Base-by-base conservation (phyloP, 2,797 vertebrate genomes). In the Malurus splendens region DNA sequence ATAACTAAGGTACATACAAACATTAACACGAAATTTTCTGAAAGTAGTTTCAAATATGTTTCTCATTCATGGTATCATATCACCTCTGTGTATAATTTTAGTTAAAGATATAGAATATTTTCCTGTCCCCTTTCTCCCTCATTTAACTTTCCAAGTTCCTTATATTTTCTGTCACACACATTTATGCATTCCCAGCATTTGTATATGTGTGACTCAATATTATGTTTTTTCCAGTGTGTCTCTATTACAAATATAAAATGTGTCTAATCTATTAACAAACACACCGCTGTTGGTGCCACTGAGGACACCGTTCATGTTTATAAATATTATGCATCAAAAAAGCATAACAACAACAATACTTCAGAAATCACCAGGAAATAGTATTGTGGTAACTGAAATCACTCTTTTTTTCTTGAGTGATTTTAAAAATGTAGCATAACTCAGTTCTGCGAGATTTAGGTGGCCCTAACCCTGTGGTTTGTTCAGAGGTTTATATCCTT, bases 281-380 rank as follows among this genome's bases (percentile, higher is more conserved):
- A 11, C 7, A 19, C 2, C 20, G 1, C 0, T 55, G 27, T 24
- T 72, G 5, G 6, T 51, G 12, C 3, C 33, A 75, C 15, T 50
- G 25, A 80, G 7, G 11, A 32, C 27, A 7, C 2, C 23, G 44
- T 8, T 67, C 41, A 36, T 27, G 4, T 48, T 75, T 48, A 19
- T 28, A 50, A 48, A 56, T 23, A 32, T 22, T 27, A 39, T 4
- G 9, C 8, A 27, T 44, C 1, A 61, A 44, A 75, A 65, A 14
- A 15, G 2, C 2, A 45, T 51, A 38, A n/a, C 36, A 27, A 4
- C 3, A 42, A 12, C 14, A 59, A 24, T 7, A 2, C 6, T 57
- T 79, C 44, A 42, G 20, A 87, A 52, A 72, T 65, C 1, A 45
- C 18, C 1, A 61, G 9, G 61, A 70, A 70, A 54, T 25, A 30